Evolutionary conservation across 2,888 invertebrate genomes (phyloP), one percentile per base, ranked within the genome.

Genomic region (Acanthosepion esculentum): DNA sequence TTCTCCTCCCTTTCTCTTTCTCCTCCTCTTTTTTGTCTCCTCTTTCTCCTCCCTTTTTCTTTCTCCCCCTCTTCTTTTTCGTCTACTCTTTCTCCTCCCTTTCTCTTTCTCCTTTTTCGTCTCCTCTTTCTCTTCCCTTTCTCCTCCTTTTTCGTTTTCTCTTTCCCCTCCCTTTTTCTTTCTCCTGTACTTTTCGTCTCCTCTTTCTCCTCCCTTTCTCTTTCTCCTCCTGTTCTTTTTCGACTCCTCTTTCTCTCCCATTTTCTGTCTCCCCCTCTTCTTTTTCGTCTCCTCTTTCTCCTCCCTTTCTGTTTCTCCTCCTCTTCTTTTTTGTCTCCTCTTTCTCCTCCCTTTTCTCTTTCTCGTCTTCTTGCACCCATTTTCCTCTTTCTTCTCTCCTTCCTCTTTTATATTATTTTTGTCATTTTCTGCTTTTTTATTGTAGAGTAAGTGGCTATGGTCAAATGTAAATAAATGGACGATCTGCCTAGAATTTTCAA

Each of bases 311-410:
- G 2, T 8, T 29, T 1, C 10, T 2, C 10, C 4, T 10, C 10
- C 10, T 5, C 15, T n/a, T 15, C n/a, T n/a, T n/a, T n/a, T n/a
- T n/a, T n/a, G n/a, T n/a, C 0, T 8, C 0, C 0, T 78, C n/a
- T 0, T 10, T 0, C 8, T n/a, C 8, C 10, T n/a, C 29, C 15
- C 8, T 78, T 4, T 7, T 1, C 0, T 12, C 8, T 10, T 78
- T 0, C 8, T 29, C 2, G n/a, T n/a, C n/a, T n/a, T n/a, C n/a
- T n/a, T n/a, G n/a, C n/a, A n/a, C n/a, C n/a, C 41, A 41, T 41
- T 41, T 41, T 41, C 41, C 41, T 41, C 4, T 12, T n/a, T 3
- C 7, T 8, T 0, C 18, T 78, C 29, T 26, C 2, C 26, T 8
- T 64, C 29, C 4, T 23, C 8, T 64, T 26, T 53, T 15, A 0